These are phyloP conservation scores for Isaurus tuberculatus DNA, from an alignment of 92 coral and sea anemone genomes.

Conservation along the genomic window DNA sequence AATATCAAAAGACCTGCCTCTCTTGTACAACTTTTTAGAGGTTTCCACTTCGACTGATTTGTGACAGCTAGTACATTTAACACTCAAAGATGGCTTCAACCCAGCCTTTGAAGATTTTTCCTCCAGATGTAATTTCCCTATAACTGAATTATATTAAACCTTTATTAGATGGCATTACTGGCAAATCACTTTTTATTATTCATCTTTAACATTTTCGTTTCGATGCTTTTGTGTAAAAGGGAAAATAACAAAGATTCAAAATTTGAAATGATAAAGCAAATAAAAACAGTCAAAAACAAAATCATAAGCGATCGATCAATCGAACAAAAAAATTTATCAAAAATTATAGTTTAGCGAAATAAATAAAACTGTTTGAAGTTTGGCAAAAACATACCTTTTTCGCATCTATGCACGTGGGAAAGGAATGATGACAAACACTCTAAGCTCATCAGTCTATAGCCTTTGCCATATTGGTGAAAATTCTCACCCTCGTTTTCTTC, in stretches of 20 bases:
- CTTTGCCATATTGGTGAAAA: slow-evolving; percentile 11
- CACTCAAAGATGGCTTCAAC: background rate
- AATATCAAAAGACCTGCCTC: slow-evolving; percentile 34
- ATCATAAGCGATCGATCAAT: no score
- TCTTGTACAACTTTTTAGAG: background rate
- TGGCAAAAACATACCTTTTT: slow-evolving; percentile 3
- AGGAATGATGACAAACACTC: slow-evolving; percentile 30
- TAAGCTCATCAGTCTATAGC: slow-evolving; percentile 16
- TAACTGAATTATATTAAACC: background rate
- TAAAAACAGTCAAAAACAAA: slow-evolving; percentile 15
- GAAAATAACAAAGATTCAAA: background rate
- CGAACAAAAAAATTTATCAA: no score
- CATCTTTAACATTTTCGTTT: background rate
- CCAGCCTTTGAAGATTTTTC: slow-evolving; percentile 21
- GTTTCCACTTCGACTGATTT: background rate
- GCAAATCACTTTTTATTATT: no score
- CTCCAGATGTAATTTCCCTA: background rate
- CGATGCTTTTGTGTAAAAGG: background rate
- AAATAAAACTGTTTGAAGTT: background rate
- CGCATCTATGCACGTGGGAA: slow-evolving; percentile 12
- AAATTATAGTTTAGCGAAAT: slow-evolving; percentile 24
- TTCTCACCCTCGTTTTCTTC: slow-evolving; percentile 5
- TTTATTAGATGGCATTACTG: no score
- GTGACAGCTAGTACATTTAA: background rate
- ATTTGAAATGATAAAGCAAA: slow-evolving; percentile 31